Conservation (phyloP, 2,113 vertebrate species). For the Xerus inauris region DNA sequence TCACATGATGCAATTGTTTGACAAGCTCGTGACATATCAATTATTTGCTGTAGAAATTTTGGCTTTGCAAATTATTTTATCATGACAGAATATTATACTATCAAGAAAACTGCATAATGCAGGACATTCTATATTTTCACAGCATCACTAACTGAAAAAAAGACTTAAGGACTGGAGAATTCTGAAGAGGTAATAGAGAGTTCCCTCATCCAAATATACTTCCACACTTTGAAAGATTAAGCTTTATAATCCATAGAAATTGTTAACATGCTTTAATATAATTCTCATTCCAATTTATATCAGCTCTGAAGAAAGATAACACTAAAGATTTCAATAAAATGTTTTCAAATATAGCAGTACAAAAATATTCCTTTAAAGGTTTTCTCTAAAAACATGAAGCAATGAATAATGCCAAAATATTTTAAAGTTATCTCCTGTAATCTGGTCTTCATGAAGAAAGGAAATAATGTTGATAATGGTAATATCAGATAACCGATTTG, state of each 20-base stretch:
- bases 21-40: background rate
- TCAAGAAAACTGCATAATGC: background rate
- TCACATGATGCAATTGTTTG: background rate
- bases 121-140: background rate
- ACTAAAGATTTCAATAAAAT: background rate
- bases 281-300: constrained; percentile 2
- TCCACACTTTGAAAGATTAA: background rate
- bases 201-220: background rate
- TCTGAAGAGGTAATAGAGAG: background rate
- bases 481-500: background rate
- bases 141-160: background rate
- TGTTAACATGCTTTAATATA: background rate
- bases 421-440: background rate
- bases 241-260: background rate
- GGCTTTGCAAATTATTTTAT: background rate
- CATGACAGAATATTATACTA: background rate
- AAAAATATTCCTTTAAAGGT: background rate
- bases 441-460: constrained; percentile 20
- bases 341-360: background rate
- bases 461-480: background rate
- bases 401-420: background rate
- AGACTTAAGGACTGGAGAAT: background rate
- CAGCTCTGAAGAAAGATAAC: background rate
- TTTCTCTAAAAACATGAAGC: constrained; percentile 3
- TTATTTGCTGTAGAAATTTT: background rate